phyloP scores from a whole-genome alignment of 2,888 invertebrate genomes.

The Andrena bicolor region DNA sequence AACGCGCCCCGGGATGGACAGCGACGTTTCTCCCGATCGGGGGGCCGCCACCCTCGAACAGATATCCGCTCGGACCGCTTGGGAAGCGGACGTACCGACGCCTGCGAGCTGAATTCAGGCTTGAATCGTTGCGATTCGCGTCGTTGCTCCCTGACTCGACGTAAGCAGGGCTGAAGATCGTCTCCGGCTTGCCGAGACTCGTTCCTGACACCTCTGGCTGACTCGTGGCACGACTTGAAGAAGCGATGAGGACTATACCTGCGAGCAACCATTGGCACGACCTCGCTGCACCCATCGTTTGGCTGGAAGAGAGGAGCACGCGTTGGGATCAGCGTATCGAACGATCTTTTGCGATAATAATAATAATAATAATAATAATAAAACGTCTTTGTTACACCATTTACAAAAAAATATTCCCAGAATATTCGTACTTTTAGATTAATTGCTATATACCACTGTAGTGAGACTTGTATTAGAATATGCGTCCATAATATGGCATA shows the following conservation, averaged over 20 bases:
- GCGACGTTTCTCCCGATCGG: slow-evolving; percentile 69
- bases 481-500: no score
- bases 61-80: slow-evolving; percentile 70
- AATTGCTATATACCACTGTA: no score
- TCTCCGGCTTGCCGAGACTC: slow-evolving; percentile 17
- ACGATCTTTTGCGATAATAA: background rate
- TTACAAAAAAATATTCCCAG: no score
- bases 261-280: slow-evolving; percentile 79
- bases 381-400: no score
- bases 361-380: no score
- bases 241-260: slow-evolving; percentile 75
- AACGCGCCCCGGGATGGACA: slow-evolving; percentile 66
- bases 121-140: slow-evolving; percentile 48
- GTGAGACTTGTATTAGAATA: no score
- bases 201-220: slow-evolving; percentile 29
- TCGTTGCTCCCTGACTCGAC: slow-evolving; percentile 19
- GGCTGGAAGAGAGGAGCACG: slow-evolving; percentile 9
- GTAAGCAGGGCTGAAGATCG: slow-evolving; percentile 17
- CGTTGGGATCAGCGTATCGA: background rate
- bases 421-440: no score
- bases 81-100: slow-evolving; percentile 80
- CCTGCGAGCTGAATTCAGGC: slow-evolving; percentile 36
- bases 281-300: slow-evolving; percentile 80
- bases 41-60: slow-evolving; percentile 71
- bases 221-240: slow-evolving; percentile 60